Base-by-base conservation (phyloP, 2,797 vertebrate genomes). In the Staurois parvus region DNA sequence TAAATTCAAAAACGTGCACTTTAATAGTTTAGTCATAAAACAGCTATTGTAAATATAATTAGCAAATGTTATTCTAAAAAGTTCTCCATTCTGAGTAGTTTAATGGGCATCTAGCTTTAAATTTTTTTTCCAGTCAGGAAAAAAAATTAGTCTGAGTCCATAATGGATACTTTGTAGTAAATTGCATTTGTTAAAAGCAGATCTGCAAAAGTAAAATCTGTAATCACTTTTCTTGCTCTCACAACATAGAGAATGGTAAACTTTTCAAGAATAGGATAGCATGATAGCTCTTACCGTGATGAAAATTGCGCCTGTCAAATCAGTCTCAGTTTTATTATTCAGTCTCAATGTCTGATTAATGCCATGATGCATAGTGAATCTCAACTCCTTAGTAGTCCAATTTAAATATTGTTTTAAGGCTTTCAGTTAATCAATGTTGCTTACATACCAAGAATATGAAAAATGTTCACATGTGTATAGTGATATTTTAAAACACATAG, bases 241-340 rank as follows among this genome's bases (percentile, higher is more conserved):
- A 78, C 78, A 56, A 73, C 76, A 68, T 83, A 37, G 52, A 79
- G 79, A 74, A 83, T 74, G 59, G 85, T 83, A 87, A 83, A 87
- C 85, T 86, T 83, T 83, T 83, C 37, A 78, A 87, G 70, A 83
- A 87, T 62, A 52, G 64, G 76, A 79, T 73, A 83, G 80, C 42
- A 83, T 78, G 74, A 79, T 83, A 83, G 80, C 81, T 87, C 85
- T 87, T 87, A 87, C 73, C 80, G 68, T 87, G 85, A 87, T 87
- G 81, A 83, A 83, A 87, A 87, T 87, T 83, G 85, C 75, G 83
- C 76, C 70, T 83, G 85, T 83, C 85, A 79, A 83, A 87, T 87
- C 85, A 87, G 81, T 83, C 76, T 87, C 85, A 79, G 73, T 87
- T 87, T 87, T 87, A 87, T 79, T 87, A 87, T 87, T 83, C 85